Evolutionary conservation across 1,140 invertebrate species (phyloP).

Genomic region (Oryctes rhinoceros): DNA sequence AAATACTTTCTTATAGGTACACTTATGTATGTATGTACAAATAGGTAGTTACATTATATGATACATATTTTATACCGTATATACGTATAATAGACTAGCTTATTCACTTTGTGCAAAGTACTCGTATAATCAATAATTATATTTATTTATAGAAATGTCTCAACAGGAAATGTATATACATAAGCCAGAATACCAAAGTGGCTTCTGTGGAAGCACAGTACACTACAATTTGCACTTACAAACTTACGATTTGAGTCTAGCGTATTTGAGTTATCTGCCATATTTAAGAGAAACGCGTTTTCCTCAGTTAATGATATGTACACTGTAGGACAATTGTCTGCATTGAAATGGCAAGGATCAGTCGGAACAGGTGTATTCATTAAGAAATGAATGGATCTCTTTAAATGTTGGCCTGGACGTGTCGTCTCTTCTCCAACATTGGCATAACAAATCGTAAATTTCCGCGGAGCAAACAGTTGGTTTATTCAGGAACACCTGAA

Average conservation of each 20-base stretch:
- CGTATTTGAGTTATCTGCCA: not conserved
- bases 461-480: slow-evolving; percentile 78
- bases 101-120: slow-evolving; percentile 23
- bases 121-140: not conserved
- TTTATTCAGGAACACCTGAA: slow-evolving; percentile 71
- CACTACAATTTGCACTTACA: slow-evolving; percentile 39
- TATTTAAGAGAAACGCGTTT: slow-evolving; percentile 10
- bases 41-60: not conserved
- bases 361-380: slow-evolving; percentile 63
- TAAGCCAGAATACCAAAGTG: slow-evolving; percentile 25
- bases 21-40: not conserved
- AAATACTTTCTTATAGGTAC: not conserved
- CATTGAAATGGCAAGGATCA: slow-evolving; percentile 45
- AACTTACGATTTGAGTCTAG: slow-evolving; percentile 22
- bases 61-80: not conserved
- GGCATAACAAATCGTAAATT: slow-evolving; percentile 79
- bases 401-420: slow-evolving; percentile 75
- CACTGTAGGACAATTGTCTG: slow-evolving; percentile 36
- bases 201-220: slow-evolving; percentile 40
- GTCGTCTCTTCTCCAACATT: slow-evolving; percentile 79
- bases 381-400: slow-evolving; percentile 78
- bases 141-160: slow-evolving; percentile 28
- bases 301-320: slow-evolving; percentile 37
- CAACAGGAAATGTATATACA: slow-evolving; percentile 34
- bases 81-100: not conserved